Evolutionary conservation across 2,113 vertebrate species (phyloP), one percentile per base, ranked within the genome.

Genomic region (Bufo gargarizans): DNA sequence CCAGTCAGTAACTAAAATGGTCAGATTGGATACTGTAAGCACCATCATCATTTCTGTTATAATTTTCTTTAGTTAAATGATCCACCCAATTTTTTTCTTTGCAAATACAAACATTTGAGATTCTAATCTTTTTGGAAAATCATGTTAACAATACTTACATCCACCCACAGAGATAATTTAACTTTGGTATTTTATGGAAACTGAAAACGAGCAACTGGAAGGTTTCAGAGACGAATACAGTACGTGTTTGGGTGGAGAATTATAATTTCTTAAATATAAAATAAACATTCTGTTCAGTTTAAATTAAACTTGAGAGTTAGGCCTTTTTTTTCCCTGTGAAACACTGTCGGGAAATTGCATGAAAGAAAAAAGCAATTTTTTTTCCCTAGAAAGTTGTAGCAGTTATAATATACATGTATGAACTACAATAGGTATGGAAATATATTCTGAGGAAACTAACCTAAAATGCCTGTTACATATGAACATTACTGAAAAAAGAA

Each of bases 201-300:
- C 11, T 33, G 82, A 84, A 59, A 72, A 17, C 61, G 6, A 84
- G 82, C 59, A 84, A 72, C 45, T 56, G 84, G 84, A 77, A 77
- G 45, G 56, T 63, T 77, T 78, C 20, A 77, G 19, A 86, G 55
- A 45, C 53, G 43, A 58, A 43, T 74, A 85, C 82, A 22, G 82
- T n/a, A 74, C 9, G 61, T 85, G 65, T 47, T 61, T 61, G 74
- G 55, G 49, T 77, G 55, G 56, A 78, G 55, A 77, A 77, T 9
- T 63, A 20, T 77, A 49, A 77, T 86, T 77, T 77, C 55, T 47
- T 22, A 77, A 59, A 63, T 86, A 33, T 77, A 77, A 86, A 86
- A 86, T 86, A 86, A 86, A 86, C 84, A 77, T 77, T 85, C 22
- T 59, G 53, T 47, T 49, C 43, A 63, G 58, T 50, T 77, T 63